These are phyloP conservation scores for Romanogobio albipinnatus DNA, from an alignment of 2,113 vertebrate species.

Conservation along the genomic window DNA sequence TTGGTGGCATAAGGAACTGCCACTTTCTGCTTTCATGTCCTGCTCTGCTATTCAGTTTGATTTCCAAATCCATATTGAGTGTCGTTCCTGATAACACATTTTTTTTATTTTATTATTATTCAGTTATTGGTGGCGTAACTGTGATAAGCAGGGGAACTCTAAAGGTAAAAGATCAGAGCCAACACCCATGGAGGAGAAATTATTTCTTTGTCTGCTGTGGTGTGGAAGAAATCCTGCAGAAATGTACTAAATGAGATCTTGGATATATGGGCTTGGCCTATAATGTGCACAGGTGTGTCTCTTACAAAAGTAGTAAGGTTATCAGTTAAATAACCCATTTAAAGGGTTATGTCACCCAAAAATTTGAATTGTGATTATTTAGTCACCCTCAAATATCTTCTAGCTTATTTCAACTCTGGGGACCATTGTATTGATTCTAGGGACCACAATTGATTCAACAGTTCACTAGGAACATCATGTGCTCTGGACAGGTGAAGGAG, in stretches of 20 bases:
- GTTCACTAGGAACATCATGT: neutral
- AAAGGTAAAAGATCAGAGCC: neutral
- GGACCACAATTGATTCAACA: neutral
- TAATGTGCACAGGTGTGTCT: neutral
- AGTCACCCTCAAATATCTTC: no score
- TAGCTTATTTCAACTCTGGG: constrained; percentile 7
- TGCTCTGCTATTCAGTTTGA: neutral
- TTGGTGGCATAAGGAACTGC: neutral
- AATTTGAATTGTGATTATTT: no score
- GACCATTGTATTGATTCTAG: constrained; percentile 8
- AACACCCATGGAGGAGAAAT: neutral
- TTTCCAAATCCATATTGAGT: neutral
- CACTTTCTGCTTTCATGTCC: neutral
- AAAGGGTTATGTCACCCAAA: no score
- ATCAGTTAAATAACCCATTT: neutral
- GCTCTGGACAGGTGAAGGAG: neutral
- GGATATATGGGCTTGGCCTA: neutral
- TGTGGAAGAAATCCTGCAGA: neutral
- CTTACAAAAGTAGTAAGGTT: neutral
- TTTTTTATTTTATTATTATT: no score
- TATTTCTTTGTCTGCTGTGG: neutral
- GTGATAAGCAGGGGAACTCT: neutral
- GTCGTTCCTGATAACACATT: neutral
- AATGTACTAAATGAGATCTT: neutral
- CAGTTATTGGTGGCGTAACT: neutral